A percentile compares a stretch with the other conserved stretches of the same genome.
These are phyloP conservation scores for Pycnomerus fuliginosus DNA, from an alignment of 2,888 invertebrate genomes.

Conservation along the genomic window DNA sequence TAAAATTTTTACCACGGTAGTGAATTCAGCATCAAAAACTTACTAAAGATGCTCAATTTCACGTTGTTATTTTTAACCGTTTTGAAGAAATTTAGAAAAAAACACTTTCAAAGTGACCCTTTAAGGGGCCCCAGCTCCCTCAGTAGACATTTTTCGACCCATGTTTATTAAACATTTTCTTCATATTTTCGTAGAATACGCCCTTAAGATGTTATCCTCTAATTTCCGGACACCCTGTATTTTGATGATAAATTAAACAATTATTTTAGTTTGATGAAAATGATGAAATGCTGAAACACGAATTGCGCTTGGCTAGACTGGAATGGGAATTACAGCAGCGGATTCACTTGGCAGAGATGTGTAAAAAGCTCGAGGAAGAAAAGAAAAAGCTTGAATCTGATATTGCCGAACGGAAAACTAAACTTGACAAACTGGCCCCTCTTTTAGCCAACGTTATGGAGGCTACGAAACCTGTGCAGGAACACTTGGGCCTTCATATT, in stretches of 20 bases:
- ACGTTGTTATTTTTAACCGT: too few relatives aligned
- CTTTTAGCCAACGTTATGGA: conserved; percentile 70
- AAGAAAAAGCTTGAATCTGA: conserved; percentile 73
- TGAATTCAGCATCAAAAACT: too few relatives aligned
- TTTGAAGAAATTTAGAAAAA: too few relatives aligned
- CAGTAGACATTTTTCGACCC: too few relatives aligned
- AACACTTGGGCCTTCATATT: conserved; percentile 77
- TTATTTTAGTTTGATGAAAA: conserved; percentile 36
- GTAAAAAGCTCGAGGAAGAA: conserved; percentile 71
- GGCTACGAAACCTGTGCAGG: conserved; percentile 86
- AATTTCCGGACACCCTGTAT: too few relatives aligned
- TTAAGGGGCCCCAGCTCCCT: too few relatives aligned
- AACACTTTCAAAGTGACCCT: too few relatives aligned
- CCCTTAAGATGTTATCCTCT: too few relatives aligned
- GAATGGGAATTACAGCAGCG: conserved; percentile 92
- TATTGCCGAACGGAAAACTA: conserved; percentile 47
- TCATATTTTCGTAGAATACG: too few relatives aligned
- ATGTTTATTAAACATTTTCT: too few relatives aligned
- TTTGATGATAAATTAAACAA: background rate
- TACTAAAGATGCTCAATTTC: too few relatives aligned
- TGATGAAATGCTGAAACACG: conserved; percentile 65
- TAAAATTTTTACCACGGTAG: too few relatives aligned
- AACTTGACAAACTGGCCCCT: conserved; percentile 80
- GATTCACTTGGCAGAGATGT: conserved; percentile 75
- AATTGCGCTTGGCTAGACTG: conserved; percentile 77